Evolutionary conservation across 2,888 invertebrate genomes (phyloP).

Genomic region (Orthosia gracilis): DNA sequence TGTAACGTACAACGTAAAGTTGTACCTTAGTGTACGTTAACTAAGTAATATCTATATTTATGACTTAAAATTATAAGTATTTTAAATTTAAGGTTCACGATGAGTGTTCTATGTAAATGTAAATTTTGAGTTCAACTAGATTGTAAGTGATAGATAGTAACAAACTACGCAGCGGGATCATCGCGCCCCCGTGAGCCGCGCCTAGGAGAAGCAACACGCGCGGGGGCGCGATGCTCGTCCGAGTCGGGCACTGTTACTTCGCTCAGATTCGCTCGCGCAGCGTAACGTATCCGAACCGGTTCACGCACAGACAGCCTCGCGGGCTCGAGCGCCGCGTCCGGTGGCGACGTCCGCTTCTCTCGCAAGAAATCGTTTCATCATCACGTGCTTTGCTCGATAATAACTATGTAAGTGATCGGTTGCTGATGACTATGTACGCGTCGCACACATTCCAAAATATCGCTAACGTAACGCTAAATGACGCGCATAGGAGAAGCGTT

Average conservation of each 20-base stretch:
- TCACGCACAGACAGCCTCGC: constrained; percentile 50
- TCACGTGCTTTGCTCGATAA: constrained; percentile 69
- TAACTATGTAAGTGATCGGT: constrained; percentile 69
- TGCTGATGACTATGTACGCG: constrained; percentile 77
- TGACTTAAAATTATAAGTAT: constrained; percentile 86
- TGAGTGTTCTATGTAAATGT: constrained; percentile 88
- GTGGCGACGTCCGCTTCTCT: constrained; percentile 57
- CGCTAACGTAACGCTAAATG: constrained; percentile 83
- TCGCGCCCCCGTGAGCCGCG: constrained; percentile 51
- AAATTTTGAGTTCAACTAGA: constrained; percentile 88
- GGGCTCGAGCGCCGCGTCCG: constrained; percentile 34
- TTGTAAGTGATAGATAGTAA: constrained; percentile 77
- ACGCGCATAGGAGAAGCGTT: constrained; percentile 83
- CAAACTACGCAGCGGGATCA: constrained; percentile 68
- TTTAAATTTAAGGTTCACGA: constrained; percentile 84
- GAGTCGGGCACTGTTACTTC: constrained; percentile 81
- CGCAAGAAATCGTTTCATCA: constrained; percentile 62
- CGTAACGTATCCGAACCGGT: constrained; percentile 66
- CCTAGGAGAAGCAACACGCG: constrained; percentile 1
- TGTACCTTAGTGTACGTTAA: constrained; percentile 81
- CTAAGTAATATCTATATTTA: constrained; percentile 89
- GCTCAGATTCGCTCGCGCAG: constrained; percentile 86
- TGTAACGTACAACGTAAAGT: constrained; percentile 82
- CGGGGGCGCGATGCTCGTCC: constrained; percentile 60
- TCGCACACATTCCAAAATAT: constrained; percentile 90